Conservation (phyloP, 1,140 invertebrate species). For the Dendroctonus ponderosae region DNA sequence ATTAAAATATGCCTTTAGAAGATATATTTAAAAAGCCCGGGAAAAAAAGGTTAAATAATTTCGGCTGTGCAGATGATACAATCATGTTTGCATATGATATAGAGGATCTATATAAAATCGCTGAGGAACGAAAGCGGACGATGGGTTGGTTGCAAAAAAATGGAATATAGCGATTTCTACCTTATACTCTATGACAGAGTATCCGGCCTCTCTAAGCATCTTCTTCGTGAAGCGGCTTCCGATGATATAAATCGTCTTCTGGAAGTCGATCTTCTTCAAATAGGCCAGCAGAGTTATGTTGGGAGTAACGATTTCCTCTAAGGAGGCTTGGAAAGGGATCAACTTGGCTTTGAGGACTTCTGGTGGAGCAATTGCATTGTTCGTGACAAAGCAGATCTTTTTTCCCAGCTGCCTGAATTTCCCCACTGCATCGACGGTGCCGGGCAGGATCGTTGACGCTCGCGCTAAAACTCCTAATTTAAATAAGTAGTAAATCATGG, state of each 20-base stretch:
- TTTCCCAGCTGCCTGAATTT: slow-evolving; percentile 20
- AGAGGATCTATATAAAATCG: too few relatives aligned
- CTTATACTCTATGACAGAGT: slow-evolving; percentile 17
- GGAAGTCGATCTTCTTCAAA: slow-evolving; percentile 9
- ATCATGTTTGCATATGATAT: too few relatives aligned
- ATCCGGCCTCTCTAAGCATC: slow-evolving; percentile 13
- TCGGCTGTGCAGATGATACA: too few relatives aligned
- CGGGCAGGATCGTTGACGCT: background rate
- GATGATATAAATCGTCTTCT: slow-evolving; percentile 11
- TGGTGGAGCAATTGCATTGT: slow-evolving; percentile 2
- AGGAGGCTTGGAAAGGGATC: background rate
- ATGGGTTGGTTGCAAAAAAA: too few relatives aligned
- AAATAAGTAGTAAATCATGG: background rate
- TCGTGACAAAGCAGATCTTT: slow-evolving; percentile 15
- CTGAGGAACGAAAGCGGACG: too few relatives aligned
- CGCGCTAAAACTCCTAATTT: slow-evolving; percentile 17
- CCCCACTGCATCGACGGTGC: background rate
- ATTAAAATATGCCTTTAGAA: too few relatives aligned
- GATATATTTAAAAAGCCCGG: too few relatives aligned
- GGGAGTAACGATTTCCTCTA: slow-evolving; percentile 13
- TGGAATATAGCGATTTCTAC: background rate
- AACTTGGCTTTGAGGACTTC: slow-evolving; percentile 2
- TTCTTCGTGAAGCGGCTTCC: background rate
- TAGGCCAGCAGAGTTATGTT: slow-evolving; percentile 2
- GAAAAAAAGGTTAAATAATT: too few relatives aligned